A percentile compares a stretch with the other conserved stretches of the same genome.
These are phyloP conservation scores for Sebastolobus alascanus DNA, from an alignment of 2,797 vertebrate species.

Conservation along the genomic window DNA sequence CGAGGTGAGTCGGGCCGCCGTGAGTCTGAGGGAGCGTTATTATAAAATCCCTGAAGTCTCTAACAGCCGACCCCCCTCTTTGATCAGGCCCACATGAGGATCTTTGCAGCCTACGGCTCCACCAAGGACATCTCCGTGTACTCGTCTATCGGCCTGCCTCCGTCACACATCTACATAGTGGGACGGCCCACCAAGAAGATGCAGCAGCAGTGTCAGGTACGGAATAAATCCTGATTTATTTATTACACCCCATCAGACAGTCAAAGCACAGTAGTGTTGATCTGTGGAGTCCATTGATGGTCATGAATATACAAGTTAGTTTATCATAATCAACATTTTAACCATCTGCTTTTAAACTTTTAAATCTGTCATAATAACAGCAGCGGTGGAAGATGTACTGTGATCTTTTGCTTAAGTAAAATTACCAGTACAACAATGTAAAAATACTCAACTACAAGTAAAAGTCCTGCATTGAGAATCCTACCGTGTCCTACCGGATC, in stretches of 20 bases:
- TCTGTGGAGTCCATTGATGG: not conserved
- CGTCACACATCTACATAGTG: slow-evolving; percentile 97
- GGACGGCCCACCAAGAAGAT: slow-evolving; percentile 96
- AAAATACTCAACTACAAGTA: too few species aligned
- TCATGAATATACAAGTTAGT: not conserved
- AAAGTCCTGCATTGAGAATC: not conserved
- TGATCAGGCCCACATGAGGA: slow-evolving; percentile 92
- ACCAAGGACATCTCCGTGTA: slow-evolving; percentile 98
- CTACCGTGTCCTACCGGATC: not conserved
- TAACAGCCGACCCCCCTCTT: not conserved
- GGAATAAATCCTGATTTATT: not conserved
- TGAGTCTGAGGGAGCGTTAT: not conserved
- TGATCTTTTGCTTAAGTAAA: too few species aligned
- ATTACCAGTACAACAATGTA: too few species aligned
- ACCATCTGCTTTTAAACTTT: not conserved
- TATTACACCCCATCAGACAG: not conserved
- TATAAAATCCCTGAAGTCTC: not conserved
- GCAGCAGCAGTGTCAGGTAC: slow-evolving; percentile 96
- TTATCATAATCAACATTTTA: not conserved
- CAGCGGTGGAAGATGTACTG: not conserved
- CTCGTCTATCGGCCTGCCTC: slow-evolving; percentile 91
- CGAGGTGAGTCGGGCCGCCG: slow-evolving; percentile 81
- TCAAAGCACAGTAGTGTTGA: not conserved
- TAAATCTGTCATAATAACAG: not conserved
- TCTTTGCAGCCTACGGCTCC: slow-evolving; percentile 95